Evolutionary conservation across 1,140 invertebrate species (phyloP), one percentile per base, ranked within the genome.

Genomic region (Armadillidium nasatum): DNA sequence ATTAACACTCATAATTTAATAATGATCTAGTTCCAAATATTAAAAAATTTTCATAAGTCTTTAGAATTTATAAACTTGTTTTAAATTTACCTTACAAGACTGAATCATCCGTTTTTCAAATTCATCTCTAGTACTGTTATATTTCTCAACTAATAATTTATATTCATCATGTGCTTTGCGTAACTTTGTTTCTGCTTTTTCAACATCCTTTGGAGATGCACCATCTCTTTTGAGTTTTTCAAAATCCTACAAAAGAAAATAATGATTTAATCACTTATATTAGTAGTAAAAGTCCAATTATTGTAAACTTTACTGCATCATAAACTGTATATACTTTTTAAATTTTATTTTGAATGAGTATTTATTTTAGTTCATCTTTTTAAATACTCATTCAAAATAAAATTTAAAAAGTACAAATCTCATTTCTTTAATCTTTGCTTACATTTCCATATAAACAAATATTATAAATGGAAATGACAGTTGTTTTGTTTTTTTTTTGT

Each of bases 131-230:
- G 94, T 90, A 19, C 88, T 85, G 78, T 89, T 90, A 84, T 97
- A 96, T 85, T 97, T 97, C 71, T 96, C 94, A 71, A 96, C 89
- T 74, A 95, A 87, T 71, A 86, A 85, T 85, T 92, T 94, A 83
- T 97, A 97, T 81, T 98, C 96, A 84, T 97, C 95, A 85, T 96
- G 92, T 66, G 95, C 87, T 87, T 96, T 97, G 85, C 93, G 95
- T 77, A 94, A 88, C 84, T 97, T 97, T 3, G 89, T 85, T 86
- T 98, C 95, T 78, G 93, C 90, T 85, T 97, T 97, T 85, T 98
- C 95, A 74, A 96, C 87, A 82, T 97, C 95, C 85, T 93, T 95
- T 66, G 91, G 88, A 43, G 94, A 94, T 44, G 91, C 90, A 88
- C 92, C 95, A 82, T 97, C 95, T 86, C 94, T 94, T 77, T 89